Evolutionary conservation across 2,113 vertebrate species (phyloP), one percentile per base, ranked within the genome.

Genomic region (Leucosticte australis): DNA sequence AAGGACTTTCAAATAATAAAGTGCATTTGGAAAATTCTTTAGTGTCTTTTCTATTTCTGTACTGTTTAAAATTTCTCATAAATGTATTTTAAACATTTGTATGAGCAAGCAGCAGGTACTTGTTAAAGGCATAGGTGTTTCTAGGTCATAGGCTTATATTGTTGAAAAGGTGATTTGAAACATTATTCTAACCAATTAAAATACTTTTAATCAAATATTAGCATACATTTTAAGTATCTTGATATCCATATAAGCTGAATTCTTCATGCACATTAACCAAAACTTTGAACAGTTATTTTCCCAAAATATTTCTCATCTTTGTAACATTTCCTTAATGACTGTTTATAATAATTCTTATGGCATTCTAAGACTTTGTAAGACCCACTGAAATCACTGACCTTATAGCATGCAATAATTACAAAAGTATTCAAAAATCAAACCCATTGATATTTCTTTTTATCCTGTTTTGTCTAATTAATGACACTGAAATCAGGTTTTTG

Each of bases 301-400:
- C 35, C 8, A 68, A 94, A 73, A 30, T 57, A 67, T 57, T 71
- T 80, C 16, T 71, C 7, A 42, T 41, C 19, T 68, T 71, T 63
- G 14, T n/a, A 67, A 22, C 28, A 26, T 23, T 60, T 47, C 7
- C 4, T 50, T 65, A 56, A 23, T 33, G 39, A 67, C 7, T 22
- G 4, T 17, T 87, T 65, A 53, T 28, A 49, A 31, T 37, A 41
- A 47, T 46, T 70, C 14, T 83, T 67, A 69, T 1, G 0, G 6
- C 20, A 41, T 60, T 65, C 23, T n/a, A 65, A 74, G 30, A 56
- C 10, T 76, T 71, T 44, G 2, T 28, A 79, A 31, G 11, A 33
- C 3, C 4, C 37, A n/a, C 1, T 44, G 6, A 70, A 76, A 71
- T 67, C 13, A 7, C 7, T 4, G n/a, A 27, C 4, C 1, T 59